A percentile compares a stretch with the other conserved stretches of the same genome.
Evolutionary conservation across 2,797 vertebrate species (phyloP).

Genomic region (Alosa sapidissima): DNA sequence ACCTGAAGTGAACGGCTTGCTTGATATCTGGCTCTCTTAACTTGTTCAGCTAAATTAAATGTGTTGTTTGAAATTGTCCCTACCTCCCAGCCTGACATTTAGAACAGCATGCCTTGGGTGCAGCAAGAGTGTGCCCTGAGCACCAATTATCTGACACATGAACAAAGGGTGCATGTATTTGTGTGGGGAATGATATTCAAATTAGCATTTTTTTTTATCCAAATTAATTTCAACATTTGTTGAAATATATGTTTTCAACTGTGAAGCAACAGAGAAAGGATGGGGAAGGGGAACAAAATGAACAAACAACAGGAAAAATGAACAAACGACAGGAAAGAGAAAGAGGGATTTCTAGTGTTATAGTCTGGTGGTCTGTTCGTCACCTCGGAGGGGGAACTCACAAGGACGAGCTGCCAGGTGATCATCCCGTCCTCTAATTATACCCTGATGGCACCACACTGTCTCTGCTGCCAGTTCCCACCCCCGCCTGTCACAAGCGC

Average conservation of each 20-base stretch:
- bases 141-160: background rate
- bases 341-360: background rate
- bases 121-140: background rate
- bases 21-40: background rate
- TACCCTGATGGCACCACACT: background rate
- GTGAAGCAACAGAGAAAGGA: background rate
- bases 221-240: background rate
- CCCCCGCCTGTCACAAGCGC: background rate
- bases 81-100: slow-evolving; percentile 20
- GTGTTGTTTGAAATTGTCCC: background rate
- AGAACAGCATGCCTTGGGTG: background rate
- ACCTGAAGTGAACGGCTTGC: background rate
- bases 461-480: background rate
- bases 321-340: background rate
- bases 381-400: background rate
- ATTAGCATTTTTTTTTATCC: background rate
- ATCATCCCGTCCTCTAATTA: slow-evolving; percentile 5
- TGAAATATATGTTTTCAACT: background rate
- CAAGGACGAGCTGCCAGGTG: slow-evolving; percentile 21
- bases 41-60: background rate
- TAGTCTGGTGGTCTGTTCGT: background rate
- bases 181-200: background rate
- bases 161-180: background rate
- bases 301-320: background rate
- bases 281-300: background rate